These are phyloP conservation scores for Pimpla rufipes DNA, from an alignment of 2,888 invertebrate species.

Conservation along the genomic window DNA sequence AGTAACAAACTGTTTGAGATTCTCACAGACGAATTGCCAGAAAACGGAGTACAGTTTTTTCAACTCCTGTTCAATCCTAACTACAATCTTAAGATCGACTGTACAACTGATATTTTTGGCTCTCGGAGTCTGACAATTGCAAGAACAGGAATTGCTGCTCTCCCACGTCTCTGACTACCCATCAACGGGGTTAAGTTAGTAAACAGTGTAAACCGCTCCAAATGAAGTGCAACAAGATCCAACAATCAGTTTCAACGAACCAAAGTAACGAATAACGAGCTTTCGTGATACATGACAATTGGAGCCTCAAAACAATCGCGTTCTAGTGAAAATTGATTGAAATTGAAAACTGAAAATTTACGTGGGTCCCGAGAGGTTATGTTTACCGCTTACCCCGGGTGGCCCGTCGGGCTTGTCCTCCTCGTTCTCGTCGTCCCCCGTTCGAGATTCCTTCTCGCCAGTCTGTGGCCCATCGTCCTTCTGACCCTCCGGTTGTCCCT, in stretches of 20 bases:
- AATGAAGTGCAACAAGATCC: background rate
- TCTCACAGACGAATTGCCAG: too few relatives aligned
- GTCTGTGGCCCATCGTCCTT: slow-evolving; percentile 78
- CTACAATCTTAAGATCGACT: too few relatives aligned
- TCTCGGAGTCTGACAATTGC: too few relatives aligned
- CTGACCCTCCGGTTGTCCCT: slow-evolving; percentile 76
- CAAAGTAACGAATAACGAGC: background rate
- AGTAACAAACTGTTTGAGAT: too few relatives aligned
- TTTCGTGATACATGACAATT: too few relatives aligned
- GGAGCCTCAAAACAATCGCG: too few relatives aligned
- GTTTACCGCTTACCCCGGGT: slow-evolving; percentile 74
- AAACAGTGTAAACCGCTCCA: too few relatives aligned
- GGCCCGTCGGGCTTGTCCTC: slow-evolving; percentile 70
- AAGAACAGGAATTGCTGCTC: background rate
- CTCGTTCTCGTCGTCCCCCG: slow-evolving; percentile 73
- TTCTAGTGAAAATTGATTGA: background rate
- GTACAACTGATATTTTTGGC: too few relatives aligned
- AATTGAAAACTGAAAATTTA: too few relatives aligned
- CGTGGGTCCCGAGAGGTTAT: slow-evolving; percentile 76
- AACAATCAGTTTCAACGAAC: background rate
- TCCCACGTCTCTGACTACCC: background rate
- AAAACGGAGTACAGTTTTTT: too few relatives aligned
- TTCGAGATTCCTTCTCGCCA: slow-evolving; percentile 77
- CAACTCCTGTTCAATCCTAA: too few relatives aligned
- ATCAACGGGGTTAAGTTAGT: background rate